phyloP scores from a whole-genome alignment of 2,113 vertebrate species.

The Megaceryle torquata region DNA sequence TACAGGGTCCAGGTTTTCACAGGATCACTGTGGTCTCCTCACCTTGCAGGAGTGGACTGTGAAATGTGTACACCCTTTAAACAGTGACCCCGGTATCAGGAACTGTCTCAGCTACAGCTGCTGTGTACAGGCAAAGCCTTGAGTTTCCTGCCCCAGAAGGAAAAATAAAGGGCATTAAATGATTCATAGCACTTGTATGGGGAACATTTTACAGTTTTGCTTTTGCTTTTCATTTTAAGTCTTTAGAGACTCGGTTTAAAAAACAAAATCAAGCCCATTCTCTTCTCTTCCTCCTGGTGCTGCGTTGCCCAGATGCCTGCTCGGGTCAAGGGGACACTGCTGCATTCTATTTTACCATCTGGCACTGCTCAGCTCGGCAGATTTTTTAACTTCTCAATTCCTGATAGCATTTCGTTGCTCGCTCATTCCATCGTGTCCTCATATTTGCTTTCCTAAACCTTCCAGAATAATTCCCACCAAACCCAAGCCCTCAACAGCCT shows the following conservation, averaged over 20 bases:
- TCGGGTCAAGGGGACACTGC: slow-evolving; percentile 26
- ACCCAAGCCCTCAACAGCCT: not conserved
- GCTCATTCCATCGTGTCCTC: not conserved
- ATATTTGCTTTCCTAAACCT: not conserved
- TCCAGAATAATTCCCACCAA: not conserved
- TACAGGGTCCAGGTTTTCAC: not conserved
- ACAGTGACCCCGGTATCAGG: not conserved
- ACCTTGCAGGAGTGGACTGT: not conserved
- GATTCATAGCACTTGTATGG: slow-evolving; percentile 33
- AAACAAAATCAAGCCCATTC: slow-evolving; percentile 22
- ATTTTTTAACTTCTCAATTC: slow-evolving; percentile 14
- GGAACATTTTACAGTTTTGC: not conserved
- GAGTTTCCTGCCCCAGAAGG: not conserved
- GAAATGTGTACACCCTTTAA: not conserved
- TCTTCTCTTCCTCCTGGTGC: slow-evolving; percentile 12
- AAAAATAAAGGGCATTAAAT: not conserved
- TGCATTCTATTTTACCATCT: not conserved
- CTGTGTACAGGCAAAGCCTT: not conserved
- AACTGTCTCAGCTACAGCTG: not conserved
- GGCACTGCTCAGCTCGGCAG: not conserved
- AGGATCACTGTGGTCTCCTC: not conserved
- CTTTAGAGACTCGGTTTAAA: not conserved
- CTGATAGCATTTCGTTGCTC: not conserved
- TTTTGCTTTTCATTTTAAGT: slow-evolving; percentile 26
- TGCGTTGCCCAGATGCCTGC: slow-evolving; percentile 23